These are phyloP conservation scores for Polietes domitor DNA, from an alignment of 2,888 invertebrate genomes.

Conservation along the genomic window DNA sequence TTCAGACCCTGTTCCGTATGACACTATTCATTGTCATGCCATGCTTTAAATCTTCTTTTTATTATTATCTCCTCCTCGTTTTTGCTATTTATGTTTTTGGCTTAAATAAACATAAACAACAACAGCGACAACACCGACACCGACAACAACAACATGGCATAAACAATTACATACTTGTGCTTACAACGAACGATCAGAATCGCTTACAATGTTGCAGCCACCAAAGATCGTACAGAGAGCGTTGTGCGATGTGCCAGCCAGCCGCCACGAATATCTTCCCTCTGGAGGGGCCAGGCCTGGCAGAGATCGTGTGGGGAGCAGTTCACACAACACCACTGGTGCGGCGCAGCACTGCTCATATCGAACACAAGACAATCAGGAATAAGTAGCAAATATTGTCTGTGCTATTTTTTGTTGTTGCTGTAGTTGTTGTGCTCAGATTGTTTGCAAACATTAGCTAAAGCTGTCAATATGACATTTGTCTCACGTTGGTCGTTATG, in stretches of 20 bases:
- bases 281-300: background rate
- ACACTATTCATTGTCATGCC: conserved; percentile 28
- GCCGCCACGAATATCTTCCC: background rate
- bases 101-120: conserved; percentile 22
- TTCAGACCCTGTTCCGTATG: conserved; percentile 13
- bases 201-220: conserved; percentile 26
- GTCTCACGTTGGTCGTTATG: conserved; percentile 41
- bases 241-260: background rate
- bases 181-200: conserved; percentile 3
- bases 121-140: background rate
- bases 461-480: conserved; percentile 61
- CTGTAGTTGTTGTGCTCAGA: background rate
- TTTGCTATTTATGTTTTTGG: conserved; percentile 5
- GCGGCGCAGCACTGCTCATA: background rate
- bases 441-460: conserved; percentile 47
- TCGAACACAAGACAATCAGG: background rate
- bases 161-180: background rate
- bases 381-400: background rate
- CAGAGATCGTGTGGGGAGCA: background rate
- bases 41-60: conserved; percentile 14
- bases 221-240: background rate
- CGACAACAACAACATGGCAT: background rate
- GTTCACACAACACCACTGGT: background rate
- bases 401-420: background rate
- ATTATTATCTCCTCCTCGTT: background rate